phyloP scores from a whole-genome alignment of 2,888 invertebrate genomes.

The Tenthredo scrophulariae region DNA sequence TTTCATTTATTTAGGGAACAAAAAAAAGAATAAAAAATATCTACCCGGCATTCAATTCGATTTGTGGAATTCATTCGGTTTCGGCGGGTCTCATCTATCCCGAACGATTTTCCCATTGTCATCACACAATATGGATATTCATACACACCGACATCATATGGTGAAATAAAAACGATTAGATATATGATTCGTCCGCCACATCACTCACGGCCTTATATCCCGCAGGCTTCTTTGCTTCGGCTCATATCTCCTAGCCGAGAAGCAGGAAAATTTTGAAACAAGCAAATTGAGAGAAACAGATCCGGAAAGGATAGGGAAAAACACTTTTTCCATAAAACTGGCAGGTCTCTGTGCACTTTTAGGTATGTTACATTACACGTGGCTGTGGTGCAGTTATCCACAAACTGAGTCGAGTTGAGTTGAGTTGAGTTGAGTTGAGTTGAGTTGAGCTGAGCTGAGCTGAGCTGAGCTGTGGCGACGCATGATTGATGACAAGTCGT shows the following conservation, averaged over 20 bases:
- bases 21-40: background rate
- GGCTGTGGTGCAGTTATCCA: constrained; percentile 10
- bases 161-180: background rate
- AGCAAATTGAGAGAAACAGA: too few relatives aligned
- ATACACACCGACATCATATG: background rate
- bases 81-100: constrained; percentile 26
- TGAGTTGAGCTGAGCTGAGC: background rate
- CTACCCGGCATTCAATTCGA: constrained; percentile 12
- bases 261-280: too few relatives aligned
- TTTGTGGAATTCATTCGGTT: constrained; percentile 26
- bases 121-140: constrained; percentile 6
- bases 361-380: background rate
- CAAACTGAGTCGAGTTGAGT: background rate
- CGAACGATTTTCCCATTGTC: constrained; percentile 9
- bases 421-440: background rate
- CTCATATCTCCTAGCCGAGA: too few relatives aligned
- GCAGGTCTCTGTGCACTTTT: background rate
- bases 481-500: constrained; percentile 73
- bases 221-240: too few relatives aligned
- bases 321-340: background rate
- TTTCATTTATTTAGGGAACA: background rate
- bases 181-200: background rate
- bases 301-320: background rate
- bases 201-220: too few relatives aligned
- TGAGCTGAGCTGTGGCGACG: constrained; percentile 15